These are phyloP conservation scores for Empis livida DNA, from an alignment of 2,888 invertebrate species.

Conservation along the genomic window DNA sequence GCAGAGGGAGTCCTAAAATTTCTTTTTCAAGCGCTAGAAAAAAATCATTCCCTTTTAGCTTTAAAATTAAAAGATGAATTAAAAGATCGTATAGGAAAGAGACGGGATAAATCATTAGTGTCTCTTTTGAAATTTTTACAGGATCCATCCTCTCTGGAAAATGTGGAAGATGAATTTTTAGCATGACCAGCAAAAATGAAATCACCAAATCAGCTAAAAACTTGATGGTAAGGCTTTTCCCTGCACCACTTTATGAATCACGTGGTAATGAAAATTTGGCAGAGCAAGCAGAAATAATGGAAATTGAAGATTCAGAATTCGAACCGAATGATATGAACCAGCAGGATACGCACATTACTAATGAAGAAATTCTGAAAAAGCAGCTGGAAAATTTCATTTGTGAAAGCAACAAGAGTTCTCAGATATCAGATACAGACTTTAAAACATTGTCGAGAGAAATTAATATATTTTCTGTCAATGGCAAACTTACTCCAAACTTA, in stretches of 20 bases:
- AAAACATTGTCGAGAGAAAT: neutral
- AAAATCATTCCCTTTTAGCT: neutral
- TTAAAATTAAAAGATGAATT: neutral
- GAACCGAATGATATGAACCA: neutral
- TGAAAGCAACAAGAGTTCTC: neutral
- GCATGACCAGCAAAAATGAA: too few relatives aligned
- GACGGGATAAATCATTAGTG: neutral
- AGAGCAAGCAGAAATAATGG: neutral
- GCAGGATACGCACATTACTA: neutral
- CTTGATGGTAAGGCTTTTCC: too few relatives aligned
- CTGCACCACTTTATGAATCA: too few relatives aligned
- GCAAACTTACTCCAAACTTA: neutral
- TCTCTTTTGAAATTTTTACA: neutral
- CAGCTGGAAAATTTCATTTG: neutral
- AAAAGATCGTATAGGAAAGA: neutral
- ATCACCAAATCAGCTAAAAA: too few relatives aligned
- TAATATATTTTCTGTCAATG: neutral
- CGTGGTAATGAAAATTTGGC: too few relatives aligned
- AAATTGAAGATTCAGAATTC: neutral
- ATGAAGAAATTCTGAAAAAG: neutral
- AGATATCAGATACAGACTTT: neutral
- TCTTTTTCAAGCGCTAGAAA: neutral
- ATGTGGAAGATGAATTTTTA: too few relatives aligned
- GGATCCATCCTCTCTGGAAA: too few relatives aligned
- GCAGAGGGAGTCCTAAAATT: neutral